These are phyloP conservation scores for Psittacula derbiana DNA, from an alignment of 2,797 vertebrate genomes.

Conservation along the genomic window DNA sequence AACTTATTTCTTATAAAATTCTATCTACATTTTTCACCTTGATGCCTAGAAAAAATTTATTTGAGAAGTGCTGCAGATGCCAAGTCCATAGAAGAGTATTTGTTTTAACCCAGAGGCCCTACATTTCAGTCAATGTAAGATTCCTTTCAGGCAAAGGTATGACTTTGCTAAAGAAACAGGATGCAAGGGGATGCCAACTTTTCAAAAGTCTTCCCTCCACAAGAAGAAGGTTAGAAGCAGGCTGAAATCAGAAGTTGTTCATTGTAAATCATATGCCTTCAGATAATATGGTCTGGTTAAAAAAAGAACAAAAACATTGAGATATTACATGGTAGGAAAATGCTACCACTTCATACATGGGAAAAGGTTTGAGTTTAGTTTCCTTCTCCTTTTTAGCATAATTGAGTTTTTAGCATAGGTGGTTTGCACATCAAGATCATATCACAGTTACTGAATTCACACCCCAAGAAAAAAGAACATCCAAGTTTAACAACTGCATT, in stretches of 20 bases:
- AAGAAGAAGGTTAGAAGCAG: background rate
- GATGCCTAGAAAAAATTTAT: background rate
- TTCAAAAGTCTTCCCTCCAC: background rate
- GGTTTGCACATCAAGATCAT: background rate
- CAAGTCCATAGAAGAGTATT: background rate
- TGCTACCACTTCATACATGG: background rate
- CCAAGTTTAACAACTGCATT: conserved; percentile 53
- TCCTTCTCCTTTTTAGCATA: background rate
- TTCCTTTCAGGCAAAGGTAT: background rate
- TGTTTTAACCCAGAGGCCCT: background rate
- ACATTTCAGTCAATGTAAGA: background rate
- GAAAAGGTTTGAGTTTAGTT: background rate
- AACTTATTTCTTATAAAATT: background rate
- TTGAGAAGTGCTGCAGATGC: background rate
- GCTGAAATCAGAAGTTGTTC: background rate
- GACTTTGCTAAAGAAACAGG: background rate
- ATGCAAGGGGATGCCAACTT: background rate
- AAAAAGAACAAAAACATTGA: background rate
- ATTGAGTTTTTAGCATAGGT: too few species aligned
- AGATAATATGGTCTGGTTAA: background rate
- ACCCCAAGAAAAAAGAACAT: background rate
- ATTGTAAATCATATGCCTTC: background rate
- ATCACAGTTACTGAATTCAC: conserved; percentile 17
- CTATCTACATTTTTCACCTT: background rate
- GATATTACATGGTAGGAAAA: background rate